phyloP scores from a whole-genome alignment of 2,797 vertebrate species.

The Furcifer pardalis region DNA sequence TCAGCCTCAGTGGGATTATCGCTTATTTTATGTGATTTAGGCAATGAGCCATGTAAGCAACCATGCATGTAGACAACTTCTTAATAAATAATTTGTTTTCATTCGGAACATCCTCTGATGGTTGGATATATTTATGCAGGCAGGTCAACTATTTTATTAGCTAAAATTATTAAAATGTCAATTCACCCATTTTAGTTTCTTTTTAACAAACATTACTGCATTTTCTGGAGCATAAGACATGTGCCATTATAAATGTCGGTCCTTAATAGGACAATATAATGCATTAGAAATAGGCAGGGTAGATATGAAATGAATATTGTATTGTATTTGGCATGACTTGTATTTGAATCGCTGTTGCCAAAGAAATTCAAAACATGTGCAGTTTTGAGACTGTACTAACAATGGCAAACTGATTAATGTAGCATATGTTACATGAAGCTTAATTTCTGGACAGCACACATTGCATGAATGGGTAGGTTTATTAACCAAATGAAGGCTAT shows the following conservation, averaged over 20 bases:
- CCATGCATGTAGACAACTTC: conserved; percentile 54
- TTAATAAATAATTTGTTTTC: conserved; percentile 43
- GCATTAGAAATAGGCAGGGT: conserved; percentile 47
- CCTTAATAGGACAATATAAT: conserved; percentile 40
- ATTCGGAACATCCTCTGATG: conserved; percentile 29
- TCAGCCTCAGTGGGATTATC: conserved; percentile 69
- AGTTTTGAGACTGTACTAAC: neutral
- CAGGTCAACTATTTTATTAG: conserved; percentile 46
- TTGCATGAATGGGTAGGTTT: neutral
- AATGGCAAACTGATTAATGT: neutral
- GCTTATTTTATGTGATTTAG: conserved; percentile 77
- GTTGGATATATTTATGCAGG: neutral
- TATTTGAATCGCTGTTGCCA: neutral
- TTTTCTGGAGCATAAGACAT: conserved; percentile 28
- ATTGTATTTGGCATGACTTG: conserved; percentile 43
- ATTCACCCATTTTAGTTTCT: neutral
- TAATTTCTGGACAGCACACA: neutral
- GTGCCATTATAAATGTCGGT: conserved; percentile 42
- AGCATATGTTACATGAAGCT: neutral
- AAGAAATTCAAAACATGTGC: neutral
- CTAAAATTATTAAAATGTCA: conserved; percentile 34
- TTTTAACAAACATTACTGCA: conserved; percentile 15
- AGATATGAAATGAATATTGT: conserved; percentile 50
- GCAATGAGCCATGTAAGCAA: conserved; percentile 68
- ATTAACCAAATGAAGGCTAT: neutral